Conservation (phyloP, 2,113 vertebrate species). For the Cynocephalus volans region DNA sequence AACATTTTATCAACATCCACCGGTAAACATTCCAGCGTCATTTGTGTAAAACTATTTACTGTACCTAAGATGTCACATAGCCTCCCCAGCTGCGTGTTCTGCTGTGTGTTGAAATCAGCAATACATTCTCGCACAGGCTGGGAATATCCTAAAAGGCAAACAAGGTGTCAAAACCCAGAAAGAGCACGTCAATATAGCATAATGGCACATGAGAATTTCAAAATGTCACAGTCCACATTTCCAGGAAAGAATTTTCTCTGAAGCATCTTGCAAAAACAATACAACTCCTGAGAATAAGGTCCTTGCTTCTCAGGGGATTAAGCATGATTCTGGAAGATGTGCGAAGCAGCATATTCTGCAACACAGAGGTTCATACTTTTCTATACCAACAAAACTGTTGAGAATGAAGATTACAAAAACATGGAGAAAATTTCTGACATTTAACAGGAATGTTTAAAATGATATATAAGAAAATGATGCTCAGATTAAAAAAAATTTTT, state of each 20-base stretch:
- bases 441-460: constrained; percentile 31
- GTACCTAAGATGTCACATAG: constrained; percentile 94
- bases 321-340: background rate
- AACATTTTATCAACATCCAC: constrained; percentile 45
- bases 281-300: background rate
- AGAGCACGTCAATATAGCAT: background rate
- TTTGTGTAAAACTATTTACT: constrained; percentile 58
- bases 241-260: background rate
- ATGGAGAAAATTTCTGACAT: constrained; percentile 15
- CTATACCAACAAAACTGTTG: background rate
- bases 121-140: constrained; percentile 86
- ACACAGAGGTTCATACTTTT: background rate
- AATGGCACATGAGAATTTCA: background rate
- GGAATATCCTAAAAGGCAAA: constrained; percentile 90
- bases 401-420: background rate
- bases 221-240: constrained; percentile 21
- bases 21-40: constrained; percentile 21
- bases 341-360: background rate
- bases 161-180: constrained; percentile 54
- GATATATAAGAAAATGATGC: background rate
- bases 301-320: background rate
- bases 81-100: constrained; percentile 94
- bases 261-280: background rate
- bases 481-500: background rate
- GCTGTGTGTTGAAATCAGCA: constrained; percentile 89